These are phyloP conservation scores for Drosophila sproati DNA, from an alignment of 1,140 invertebrate species.

Conservation along the genomic window DNA sequence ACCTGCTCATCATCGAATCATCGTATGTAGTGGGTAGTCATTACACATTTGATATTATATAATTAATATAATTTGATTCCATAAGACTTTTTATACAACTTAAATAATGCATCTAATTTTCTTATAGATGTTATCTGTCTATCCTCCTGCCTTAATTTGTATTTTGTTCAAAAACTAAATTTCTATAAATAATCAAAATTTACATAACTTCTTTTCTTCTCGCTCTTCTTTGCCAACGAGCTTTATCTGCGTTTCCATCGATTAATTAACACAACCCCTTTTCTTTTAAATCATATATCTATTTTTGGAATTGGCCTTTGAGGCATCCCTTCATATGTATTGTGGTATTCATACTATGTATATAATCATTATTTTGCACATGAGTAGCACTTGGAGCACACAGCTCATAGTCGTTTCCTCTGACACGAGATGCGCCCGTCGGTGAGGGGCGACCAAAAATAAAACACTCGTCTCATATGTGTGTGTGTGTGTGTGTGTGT, in stretches of 20 bases:
- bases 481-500: no score
- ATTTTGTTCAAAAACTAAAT: no score
- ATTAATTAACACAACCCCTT: neutral
- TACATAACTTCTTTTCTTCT: no score
- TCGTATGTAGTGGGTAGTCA: no score
- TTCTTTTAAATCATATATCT: neutral
- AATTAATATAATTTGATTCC: no score
- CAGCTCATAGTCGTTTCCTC: slow-evolving; percentile 4
- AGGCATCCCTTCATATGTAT: neutral
- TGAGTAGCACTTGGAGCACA: slow-evolving; percentile 11
- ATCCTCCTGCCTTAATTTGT: no score
- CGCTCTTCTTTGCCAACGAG: neutral
- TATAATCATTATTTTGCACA: slow-evolving; percentile 18
- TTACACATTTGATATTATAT: no score
- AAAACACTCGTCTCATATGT: slow-evolving; percentile 59
- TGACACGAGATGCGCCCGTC: slow-evolving; percentile 26
- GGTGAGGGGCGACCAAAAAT: slow-evolving; percentile 56
- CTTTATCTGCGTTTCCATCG: neutral
- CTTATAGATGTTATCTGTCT: no score
- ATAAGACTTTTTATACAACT: no score
- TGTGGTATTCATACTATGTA: neutral
- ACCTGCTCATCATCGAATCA: no score
- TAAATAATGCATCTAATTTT: no score
- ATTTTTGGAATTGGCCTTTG: slow-evolving; percentile 4
- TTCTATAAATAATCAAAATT: no score